phyloP scores from a whole-genome alignment of 2,797 vertebrate genomes.

The Sebastes hubbsi region DNA sequence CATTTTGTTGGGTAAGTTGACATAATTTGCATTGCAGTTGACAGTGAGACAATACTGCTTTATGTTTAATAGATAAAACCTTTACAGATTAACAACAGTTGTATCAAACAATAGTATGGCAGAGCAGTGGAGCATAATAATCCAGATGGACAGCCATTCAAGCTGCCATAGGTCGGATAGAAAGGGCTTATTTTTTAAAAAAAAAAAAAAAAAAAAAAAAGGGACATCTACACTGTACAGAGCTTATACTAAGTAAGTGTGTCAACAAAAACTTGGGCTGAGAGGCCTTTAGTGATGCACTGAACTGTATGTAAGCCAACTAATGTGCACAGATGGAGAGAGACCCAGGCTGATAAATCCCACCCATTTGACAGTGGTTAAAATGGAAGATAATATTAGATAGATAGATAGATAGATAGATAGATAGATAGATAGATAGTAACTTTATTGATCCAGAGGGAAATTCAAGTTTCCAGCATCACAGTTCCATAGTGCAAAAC shows the following conservation, averaged over 20 bases:
- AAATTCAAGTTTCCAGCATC: no score
- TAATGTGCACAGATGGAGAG: slow-evolving; percentile 33
- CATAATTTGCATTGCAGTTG: neutral
- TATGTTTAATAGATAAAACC: neutral
- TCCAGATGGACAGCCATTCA: slow-evolving; percentile 13
- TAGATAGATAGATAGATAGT: no score
- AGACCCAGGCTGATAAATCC: neutral
- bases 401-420: no score
- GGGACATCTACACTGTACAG: slow-evolving; percentile 36
- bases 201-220: neutral
- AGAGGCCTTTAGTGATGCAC: slow-evolving; percentile 23
- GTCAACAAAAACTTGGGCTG: slow-evolving; percentile 3
- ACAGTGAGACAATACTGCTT: neutral
- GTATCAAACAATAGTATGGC: neutral
- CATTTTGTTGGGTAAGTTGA: neutral
- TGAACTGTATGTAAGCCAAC: slow-evolving; percentile 19
- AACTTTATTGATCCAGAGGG: no score
- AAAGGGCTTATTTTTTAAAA: slow-evolving; percentile 10
- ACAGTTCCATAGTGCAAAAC: no score
- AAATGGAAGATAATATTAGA: neutral
- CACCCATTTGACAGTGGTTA: neutral
- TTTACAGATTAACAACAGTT: neutral
- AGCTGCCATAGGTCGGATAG: neutral
- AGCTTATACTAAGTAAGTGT: slow-evolving; percentile 34
- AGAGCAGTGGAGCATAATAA: slow-evolving; percentile 20